phyloP scores from a whole-genome alignment of 2,113 vertebrate species.

The Pogona vitticeps region DNA sequence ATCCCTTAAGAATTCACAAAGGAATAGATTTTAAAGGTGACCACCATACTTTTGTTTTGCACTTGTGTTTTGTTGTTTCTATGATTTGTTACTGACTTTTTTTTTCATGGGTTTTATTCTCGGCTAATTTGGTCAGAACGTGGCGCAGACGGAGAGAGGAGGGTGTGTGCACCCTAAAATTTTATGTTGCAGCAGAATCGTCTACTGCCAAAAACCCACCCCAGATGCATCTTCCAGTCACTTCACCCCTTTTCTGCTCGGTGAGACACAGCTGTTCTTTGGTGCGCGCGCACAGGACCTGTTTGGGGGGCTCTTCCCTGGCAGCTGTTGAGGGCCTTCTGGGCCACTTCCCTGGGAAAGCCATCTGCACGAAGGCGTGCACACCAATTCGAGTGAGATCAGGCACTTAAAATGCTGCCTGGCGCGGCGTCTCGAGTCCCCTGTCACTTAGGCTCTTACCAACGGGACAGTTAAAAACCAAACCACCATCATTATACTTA shows the following conservation, averaged over 20 bases:
- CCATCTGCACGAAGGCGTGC: background rate
- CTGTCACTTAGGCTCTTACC: constrained; percentile 69
- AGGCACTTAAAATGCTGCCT: constrained; percentile 43
- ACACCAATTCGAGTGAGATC: background rate
- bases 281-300: background rate
- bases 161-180: no score
- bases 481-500: constrained; percentile 73
- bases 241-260: background rate
- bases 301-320: background rate
- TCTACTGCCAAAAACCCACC: background rate
- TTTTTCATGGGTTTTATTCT: no score
- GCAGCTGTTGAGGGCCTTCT: background rate
- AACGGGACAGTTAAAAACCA: constrained; percentile 63
- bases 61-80: no score
- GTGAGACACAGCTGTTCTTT: background rate
- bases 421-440: constrained; percentile 34
- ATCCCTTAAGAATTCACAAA: no score
- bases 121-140: no score
- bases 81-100: no score
- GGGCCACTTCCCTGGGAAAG: background rate
- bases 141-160: no score
- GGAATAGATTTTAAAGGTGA: no score
- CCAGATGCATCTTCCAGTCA: background rate
- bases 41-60: no score
- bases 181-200: no score